A percentile compares a stretch with the other conserved stretches of the same genome.
phyloP scores from a whole-genome alignment of 2,888 invertebrate genomes.

The Stegophylla sp. region DNA sequence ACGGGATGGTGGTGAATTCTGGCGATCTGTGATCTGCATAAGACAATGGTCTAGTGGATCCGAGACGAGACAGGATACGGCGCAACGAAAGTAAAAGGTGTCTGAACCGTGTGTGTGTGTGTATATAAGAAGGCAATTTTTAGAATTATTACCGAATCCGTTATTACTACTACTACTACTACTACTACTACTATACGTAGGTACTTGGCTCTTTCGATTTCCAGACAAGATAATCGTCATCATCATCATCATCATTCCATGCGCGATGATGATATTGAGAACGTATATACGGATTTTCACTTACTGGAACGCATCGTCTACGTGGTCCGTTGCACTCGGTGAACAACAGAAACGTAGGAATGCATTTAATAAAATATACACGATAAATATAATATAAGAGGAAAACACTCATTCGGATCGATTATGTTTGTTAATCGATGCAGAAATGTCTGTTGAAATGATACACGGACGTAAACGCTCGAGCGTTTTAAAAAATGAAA shows the following conservation, averaged over 20 bases:
- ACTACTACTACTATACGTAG: neutral
- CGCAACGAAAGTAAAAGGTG: slow-evolving; percentile 51
- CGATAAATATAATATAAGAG: neutral
- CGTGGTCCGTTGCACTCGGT: slow-evolving; percentile 44
- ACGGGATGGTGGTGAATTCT: neutral
- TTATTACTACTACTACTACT: neutral
- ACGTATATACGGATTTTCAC: slow-evolving; percentile 19
- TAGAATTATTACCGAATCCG: slow-evolving; percentile 51
- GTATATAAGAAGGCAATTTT: slow-evolving; percentile 35
- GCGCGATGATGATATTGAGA: neutral
- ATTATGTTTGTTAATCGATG: slow-evolving; percentile 54
- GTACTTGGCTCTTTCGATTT: slow-evolving; percentile 43
- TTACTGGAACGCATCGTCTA: slow-evolving; percentile 20
- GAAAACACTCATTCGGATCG: slow-evolving; percentile 22
- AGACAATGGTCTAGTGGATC: slow-evolving; percentile 42
- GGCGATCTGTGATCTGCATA: neutral
- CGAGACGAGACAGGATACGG: slow-evolving; percentile 34
- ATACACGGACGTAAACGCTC: neutral
- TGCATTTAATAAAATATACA: slow-evolving; percentile 8
- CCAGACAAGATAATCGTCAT: slow-evolving; percentile 27
- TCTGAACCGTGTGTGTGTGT: neutral
- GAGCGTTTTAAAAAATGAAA: neutral
- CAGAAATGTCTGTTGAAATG: slow-evolving; percentile 47
- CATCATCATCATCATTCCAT: neutral
- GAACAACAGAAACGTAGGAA: slow-evolving; percentile 11